Conservation (phyloP, 2,797 vertebrate species). For the Luscinia megarhynchos region DNA sequence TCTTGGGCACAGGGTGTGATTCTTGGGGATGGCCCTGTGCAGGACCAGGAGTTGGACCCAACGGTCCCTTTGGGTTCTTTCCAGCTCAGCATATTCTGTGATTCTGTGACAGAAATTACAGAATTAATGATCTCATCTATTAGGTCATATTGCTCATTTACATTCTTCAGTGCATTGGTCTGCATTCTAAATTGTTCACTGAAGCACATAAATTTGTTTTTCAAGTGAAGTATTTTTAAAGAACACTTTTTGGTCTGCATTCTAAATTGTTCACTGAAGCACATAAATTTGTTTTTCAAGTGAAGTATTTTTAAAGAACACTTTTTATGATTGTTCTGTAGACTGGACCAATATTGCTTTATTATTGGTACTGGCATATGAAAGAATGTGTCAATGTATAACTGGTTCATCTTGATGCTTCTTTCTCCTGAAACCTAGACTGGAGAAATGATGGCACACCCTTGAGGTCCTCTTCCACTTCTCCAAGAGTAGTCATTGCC, state of each 20-base stretch:
- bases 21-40: background rate
- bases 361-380: background rate
- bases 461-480: background rate
- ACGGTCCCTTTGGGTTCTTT: background rate
- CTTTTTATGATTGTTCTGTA: background rate
- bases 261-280: too few species aligned
- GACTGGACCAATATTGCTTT: background rate
- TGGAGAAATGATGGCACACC: background rate
- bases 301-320: too few species aligned
- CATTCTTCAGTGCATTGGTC: background rate
- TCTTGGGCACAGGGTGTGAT: background rate
- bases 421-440: background rate
- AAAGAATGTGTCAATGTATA: background rate
- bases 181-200: background rate
- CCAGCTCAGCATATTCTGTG: background rate
- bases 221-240: background rate
- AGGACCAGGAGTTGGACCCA: background rate
- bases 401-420: background rate
- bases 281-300: too few species aligned
- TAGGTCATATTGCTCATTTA: background rate
- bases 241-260: background rate
- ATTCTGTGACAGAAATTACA: background rate
- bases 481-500: background rate
- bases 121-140: background rate
- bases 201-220: background rate